Base-by-base conservation (phyloP, 1,140 invertebrate genomes). In the Nomia melanderi region DNA sequence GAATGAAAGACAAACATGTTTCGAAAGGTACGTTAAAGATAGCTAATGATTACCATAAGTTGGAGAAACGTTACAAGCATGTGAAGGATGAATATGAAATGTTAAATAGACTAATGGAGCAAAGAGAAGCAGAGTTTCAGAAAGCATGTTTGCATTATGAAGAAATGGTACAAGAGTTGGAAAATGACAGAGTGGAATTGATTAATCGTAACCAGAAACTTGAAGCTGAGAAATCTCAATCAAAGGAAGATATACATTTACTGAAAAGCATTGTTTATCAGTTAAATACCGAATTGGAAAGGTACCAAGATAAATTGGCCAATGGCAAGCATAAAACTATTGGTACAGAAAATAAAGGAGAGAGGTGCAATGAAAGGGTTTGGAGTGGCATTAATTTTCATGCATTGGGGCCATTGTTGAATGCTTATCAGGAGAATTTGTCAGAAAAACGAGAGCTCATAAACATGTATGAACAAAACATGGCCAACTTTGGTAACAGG, bases 351-450 rank as follows among this genome's bases (percentile, higher is more conserved):
- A 64, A n/a, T 56, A 91, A 59, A 57, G 79, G 12, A 80, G 84
- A 73, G 82, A 76, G 69, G 25, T 88, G 31, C 41, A 54, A 7
- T n/a, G 23, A 44, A 20, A 69, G 85, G 87, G 36, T 90, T 91
- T 94, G 94, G 94, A 93, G 93, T 14, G 88, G 89, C 70, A 92
- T 94, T 9, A 93, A 94, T 84, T 84, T 91, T 29, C 93, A 94
- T 82, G 94, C 93, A 33, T 83, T 95, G 53, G 93, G 92, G 27
- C 95, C 95, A 1, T 90, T 96, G 25, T 87, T 96, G 27, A 93
- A 95, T 85, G 94, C 95, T 36, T 96, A 96, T 80, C 93, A 95
- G 78, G 94, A 95, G 81, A 94, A 93, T 25, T 87, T 96, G 20
- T 87, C 86, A 2, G 95, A 96, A 83, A 96, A 96, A 87, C 93